Base-by-base conservation (phyloP, 2,113 vertebrate species). In the Parotia lawesii region DNA sequence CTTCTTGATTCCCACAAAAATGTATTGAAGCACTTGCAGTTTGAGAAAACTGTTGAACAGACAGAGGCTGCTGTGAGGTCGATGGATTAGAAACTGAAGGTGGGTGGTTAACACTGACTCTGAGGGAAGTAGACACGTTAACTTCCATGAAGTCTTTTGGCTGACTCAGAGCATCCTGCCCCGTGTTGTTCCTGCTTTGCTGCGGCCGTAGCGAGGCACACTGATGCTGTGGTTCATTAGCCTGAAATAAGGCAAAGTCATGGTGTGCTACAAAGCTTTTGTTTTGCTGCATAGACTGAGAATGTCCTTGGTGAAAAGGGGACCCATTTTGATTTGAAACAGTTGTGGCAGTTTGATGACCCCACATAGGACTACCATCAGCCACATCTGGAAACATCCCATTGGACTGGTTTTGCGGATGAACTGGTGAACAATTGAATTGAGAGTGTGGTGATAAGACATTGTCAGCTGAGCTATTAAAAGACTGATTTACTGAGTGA, bases 301-400 rank as follows among this genome's bases (percentile, higher is more conserved):
- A 97, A 97, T 97, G 98, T 85, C 99, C 98, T 97, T 98, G 98
- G 89, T 98, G 98, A 94, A 98, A 98, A 44, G 98, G 98, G 76
- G 98, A 98, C 74, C 98, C 98, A 96, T 98, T 98, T 75, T 98
- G 98, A 97, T 96, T 98, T 0, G 98, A 97, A 96, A 98, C 96
- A 87, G 87, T 96, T 48, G 97, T 96, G 81, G 97, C 89, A 78
- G 98, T 98, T 79, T 99, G 99, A 95, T 99, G 98, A 74, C 99
- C 99, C 99, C 99, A 99, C 98, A 99, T 99, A 51, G 99, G 98
- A 94, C 98, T 98, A 31, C 98, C 98, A 96, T 98, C 98, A 50
- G 97, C 97, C 93, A 98, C 97, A 92, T 98, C 98, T 94, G 99
- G 98, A 98, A 99, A 99, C 95, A 99, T 97, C 88, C 99, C 99